These are phyloP conservation scores for Bostrychus sinensis DNA, from an alignment of 2,113 vertebrate genomes.

Conservation along the genomic window DNA sequence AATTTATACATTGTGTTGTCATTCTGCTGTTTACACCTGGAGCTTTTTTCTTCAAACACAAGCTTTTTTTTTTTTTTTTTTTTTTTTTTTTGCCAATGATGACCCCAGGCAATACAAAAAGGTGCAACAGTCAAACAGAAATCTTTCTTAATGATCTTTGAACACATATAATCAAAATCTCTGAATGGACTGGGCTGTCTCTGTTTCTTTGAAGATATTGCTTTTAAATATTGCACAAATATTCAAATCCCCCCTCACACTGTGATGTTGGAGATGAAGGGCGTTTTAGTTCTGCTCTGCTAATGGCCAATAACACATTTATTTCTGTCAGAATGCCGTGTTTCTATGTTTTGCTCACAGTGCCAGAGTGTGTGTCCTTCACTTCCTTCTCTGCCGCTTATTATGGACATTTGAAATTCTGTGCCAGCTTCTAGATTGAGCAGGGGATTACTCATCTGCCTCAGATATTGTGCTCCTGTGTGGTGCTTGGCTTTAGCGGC, in stretches of 20 bases:
- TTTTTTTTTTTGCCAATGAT: no score
- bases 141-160: conserved; percentile 4
- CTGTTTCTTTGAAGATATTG: conserved; percentile 35
- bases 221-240: conserved; percentile 22
- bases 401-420: conserved; percentile 82
- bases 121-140: background rate
- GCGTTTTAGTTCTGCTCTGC: conserved; percentile 63
- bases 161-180: conserved; percentile 15
- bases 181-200: background rate
- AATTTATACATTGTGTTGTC: no score
- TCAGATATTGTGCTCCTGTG: conserved; percentile 75
- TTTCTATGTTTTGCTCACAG: background rate
- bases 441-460: conserved; percentile 79
- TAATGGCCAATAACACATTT: conserved; percentile 68
- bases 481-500: conserved; percentile 76
- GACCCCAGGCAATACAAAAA: no score
- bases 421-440: conserved; percentile 76
- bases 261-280: conserved; percentile 60
- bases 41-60: no score
- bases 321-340: conserved; percentile 44
- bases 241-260: conserved; percentile 25
- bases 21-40: no score
- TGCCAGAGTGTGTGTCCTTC: conserved; percentile 62
- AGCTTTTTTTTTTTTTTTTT: no score
- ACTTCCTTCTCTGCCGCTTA: conserved; percentile 73